Evolutionary conservation across 1,140 invertebrate genomes (phyloP), one percentile per base, ranked within the genome.

Genomic region (Drosophila sturtevanti): DNA sequence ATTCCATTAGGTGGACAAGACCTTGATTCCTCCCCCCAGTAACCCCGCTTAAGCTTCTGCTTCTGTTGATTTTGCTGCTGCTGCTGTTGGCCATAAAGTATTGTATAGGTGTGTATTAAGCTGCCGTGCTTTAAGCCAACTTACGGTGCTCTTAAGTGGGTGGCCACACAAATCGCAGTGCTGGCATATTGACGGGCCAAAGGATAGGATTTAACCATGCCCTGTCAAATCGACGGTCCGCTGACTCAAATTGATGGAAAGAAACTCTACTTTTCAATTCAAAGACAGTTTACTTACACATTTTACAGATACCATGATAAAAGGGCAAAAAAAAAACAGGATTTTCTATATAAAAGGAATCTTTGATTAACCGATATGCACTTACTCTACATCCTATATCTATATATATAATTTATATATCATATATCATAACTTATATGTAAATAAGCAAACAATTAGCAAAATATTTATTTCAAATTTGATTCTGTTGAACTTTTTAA

Each of bases 61-160:
- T 31, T 21, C 35, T 54, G 37, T 37, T 54, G 63, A 12, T 31
- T 18, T n/a, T 16, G 24, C 10, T 5, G 31, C 14, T 58, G 18
- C 21, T 10, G 10, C 18, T 60, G 44, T 18, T 63, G 54, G 59
- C 67, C 68, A 72, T 86, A 86, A 85, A 77, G 79, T 59, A 77
- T 81, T 59, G 63, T 51, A 48, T 64, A 69, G 68, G 68, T 81
- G 69, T 77, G 69, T 54, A 85, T 85, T 71, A 86, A 79, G 66
- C 21, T 63, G 66, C 52, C 21, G 44, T 35, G 74, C 65, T 72
- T 74, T 68, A 54, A 86, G 73, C 64, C 64, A 75, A 51, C 65
- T 70, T 51, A 63, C 34, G 12, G n/a, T 38, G 24, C 24, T 48
- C 44, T 35, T 37, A 54, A 61, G 58, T 58, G 63, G 73, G 21